A percentile compares a stretch with the other conserved stretches of the same genome.
phyloP scores from a whole-genome alignment of 2,113 vertebrate species.

The Sander vitreus region DNA sequence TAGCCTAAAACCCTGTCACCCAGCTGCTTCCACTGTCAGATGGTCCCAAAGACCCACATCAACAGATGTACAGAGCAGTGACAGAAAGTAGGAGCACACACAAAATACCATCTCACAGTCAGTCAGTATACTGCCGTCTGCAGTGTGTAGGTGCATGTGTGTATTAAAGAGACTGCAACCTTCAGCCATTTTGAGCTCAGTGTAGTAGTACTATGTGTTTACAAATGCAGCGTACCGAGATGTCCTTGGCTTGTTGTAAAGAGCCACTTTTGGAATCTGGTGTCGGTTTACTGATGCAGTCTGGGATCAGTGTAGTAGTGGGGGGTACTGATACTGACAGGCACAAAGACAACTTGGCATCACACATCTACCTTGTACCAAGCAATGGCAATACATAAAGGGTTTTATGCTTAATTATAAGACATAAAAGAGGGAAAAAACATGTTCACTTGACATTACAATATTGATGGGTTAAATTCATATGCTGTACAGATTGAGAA shows the following conservation, averaged over 20 bases:
- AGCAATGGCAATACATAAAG: conserved; percentile 29
- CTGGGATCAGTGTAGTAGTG: conserved; percentile 48
- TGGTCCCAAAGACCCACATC: conserved; percentile 73
- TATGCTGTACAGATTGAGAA: background rate
- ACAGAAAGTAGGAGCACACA: conserved; percentile 46
- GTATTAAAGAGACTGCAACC: conserved; percentile 1
- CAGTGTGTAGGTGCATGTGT: background rate
- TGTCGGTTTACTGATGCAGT: conserved; percentile 82
- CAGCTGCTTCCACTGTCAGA: conserved; percentile 77
- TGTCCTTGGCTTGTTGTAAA: conserved; percentile 78
- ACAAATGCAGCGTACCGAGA: conserved; percentile 70
- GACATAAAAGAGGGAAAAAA: conserved; percentile 13
- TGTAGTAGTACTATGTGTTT: conserved; percentile 74
- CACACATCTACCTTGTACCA: background rate
- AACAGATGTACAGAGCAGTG: conserved; percentile 72
- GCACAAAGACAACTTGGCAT: conserved; percentile 54
- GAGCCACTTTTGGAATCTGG: conserved; percentile 80
- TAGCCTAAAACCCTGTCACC: conserved; percentile 75
- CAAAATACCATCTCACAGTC: conserved; percentile 44
- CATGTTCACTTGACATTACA: background rate
- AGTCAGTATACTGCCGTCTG: conserved; percentile 11
- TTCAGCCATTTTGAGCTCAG: conserved; percentile 52
- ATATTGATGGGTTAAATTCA: background rate
- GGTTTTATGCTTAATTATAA: conserved; percentile 5
- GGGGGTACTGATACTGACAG: conserved; percentile 56